Percentiles rank a stretch among this genome's conserved stretches.
Evolutionary conservation across 2,888 invertebrate species (phyloP).

Genomic region (Helicoverpa assulta): DNA sequence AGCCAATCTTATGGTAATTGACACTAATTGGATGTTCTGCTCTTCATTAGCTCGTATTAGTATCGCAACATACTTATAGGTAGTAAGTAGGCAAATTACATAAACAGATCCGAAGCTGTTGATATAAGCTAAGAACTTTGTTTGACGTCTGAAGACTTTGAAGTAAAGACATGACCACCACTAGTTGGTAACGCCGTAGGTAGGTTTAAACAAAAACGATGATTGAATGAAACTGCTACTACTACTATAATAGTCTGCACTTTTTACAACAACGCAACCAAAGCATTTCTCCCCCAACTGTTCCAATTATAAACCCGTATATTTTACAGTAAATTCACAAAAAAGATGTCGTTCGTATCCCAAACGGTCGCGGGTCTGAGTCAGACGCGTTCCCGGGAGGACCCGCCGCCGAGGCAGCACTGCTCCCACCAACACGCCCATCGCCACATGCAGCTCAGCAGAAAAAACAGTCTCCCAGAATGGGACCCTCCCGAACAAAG

Average conservation of each 20-base stretch:
- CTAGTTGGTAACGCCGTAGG: too few species aligned
- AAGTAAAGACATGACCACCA: too few species aligned
- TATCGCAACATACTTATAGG: neutral
- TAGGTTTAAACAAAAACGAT: neutral
- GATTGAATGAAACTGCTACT: neutral
- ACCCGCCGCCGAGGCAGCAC: constrained; percentile 84
- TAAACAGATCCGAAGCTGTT: neutral
- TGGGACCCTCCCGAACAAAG: constrained; percentile 87
- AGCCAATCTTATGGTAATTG: constrained; percentile 22
- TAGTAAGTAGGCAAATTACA: neutral
- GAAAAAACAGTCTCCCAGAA: constrained; percentile 88
- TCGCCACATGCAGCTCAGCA: constrained; percentile 80
- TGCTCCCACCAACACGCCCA: constrained; percentile 87
- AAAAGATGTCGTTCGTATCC: constrained; percentile 89
- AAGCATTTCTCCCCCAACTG: constrained; percentile 10
- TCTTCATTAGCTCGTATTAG: constrained; percentile 6
- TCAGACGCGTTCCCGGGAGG: constrained; percentile 81
- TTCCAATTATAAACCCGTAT: constrained; percentile 59
- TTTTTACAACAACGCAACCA: neutral
- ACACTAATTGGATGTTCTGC: constrained; percentile 35
- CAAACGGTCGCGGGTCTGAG: constrained; percentile 90
- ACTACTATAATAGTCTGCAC: constrained; percentile 8
- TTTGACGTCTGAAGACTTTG: too few species aligned
- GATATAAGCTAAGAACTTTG: too few species aligned
- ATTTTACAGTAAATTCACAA: constrained; percentile 72